These are phyloP conservation scores for Pseudococcus longispinus DNA, from an alignment of 2,888 invertebrate genomes.

Conservation along the genomic window DNA sequence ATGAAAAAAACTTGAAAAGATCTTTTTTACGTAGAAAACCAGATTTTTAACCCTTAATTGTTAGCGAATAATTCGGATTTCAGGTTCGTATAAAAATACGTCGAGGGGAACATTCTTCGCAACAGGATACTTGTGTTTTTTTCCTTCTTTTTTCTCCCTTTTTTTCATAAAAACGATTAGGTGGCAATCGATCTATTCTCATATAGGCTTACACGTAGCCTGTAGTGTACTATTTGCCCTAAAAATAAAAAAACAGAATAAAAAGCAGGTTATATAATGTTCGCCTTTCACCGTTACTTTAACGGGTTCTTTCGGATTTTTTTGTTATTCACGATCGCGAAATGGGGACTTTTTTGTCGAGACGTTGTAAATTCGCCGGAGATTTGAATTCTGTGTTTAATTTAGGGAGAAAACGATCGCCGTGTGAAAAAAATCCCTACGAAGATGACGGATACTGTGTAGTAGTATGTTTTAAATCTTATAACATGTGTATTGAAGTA, in stretches of 20 bases:
- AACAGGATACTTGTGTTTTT: conserved; percentile 51
- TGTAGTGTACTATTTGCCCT: conserved; percentile 28
- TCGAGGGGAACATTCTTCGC: conserved; percentile 44
- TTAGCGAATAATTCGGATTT: conserved; percentile 53
- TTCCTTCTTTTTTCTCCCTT: neutral
- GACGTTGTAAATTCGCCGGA: neutral
- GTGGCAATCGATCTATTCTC: conserved; percentile 49
- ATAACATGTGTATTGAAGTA: neutral
- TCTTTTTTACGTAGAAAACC: conserved; percentile 50
- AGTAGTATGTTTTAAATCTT: neutral
- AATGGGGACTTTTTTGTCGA: conserved; percentile 26
- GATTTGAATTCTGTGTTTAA: conserved; percentile 16
- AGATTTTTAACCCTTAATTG: conserved; percentile 56
- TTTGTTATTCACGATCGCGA: neutral
- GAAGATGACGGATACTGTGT: neutral
- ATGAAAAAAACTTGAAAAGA: conserved; percentile 32
- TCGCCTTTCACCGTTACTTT: conserved; percentile 44
- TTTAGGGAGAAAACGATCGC: conserved; percentile 18
- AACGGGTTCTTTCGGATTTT: conserved; percentile 34
- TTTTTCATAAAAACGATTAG: conserved; percentile 51
- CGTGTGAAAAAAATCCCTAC: neutral
- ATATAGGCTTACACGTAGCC: conserved; percentile 11
- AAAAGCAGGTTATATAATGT: conserved; percentile 46
- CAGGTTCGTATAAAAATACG: conserved; percentile 34
- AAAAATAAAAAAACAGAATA: conserved; percentile 42